These are phyloP conservation scores for Agrypnia vestita DNA, from an alignment of 1,140 invertebrate genomes.

Conservation along the genomic window DNA sequence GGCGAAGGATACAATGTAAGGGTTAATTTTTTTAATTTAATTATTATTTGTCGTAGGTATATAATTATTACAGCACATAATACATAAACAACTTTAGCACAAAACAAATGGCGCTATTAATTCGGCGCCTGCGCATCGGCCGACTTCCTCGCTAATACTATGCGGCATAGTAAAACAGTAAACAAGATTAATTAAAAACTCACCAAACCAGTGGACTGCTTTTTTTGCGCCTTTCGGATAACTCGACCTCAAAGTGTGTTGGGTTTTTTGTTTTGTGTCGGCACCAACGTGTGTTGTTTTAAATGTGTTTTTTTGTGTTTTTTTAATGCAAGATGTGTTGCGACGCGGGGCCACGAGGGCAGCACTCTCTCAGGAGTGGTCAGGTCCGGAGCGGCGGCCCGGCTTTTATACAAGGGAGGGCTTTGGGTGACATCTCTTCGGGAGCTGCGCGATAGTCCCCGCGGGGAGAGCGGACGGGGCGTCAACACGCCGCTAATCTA, in stretches of 20 bases:
- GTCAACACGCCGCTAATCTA: too few relatives aligned
- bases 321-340: neutral
- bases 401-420: constrained; percentile 30
- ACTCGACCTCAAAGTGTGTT: neutral
- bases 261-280: constrained; percentile 1
- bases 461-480: too few relatives aligned
- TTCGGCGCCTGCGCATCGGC: too few relatives aligned
- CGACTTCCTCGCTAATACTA: too few relatives aligned
- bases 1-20: too few relatives aligned
- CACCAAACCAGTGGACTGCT: constrained; percentile 3
- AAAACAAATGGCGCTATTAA: too few relatives aligned
- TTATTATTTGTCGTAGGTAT: too few relatives aligned
- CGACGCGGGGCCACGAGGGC: constrained; percentile 15
- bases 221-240: constrained; percentile 20
- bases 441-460: neutral
- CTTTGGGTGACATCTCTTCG: neutral
- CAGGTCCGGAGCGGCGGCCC: too few relatives aligned
- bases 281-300: neutral
- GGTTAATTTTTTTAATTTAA: too few relatives aligned
- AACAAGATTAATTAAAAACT: constrained; percentile 35
- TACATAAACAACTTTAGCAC: too few relatives aligned
- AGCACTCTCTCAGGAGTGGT: constrained; percentile 25
- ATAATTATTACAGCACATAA: too few relatives aligned
- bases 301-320: constrained; percentile 6
- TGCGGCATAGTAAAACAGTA: neutral